phyloP scores from a whole-genome alignment of 2,113 vertebrate genomes.

The Progne subis region DNA sequence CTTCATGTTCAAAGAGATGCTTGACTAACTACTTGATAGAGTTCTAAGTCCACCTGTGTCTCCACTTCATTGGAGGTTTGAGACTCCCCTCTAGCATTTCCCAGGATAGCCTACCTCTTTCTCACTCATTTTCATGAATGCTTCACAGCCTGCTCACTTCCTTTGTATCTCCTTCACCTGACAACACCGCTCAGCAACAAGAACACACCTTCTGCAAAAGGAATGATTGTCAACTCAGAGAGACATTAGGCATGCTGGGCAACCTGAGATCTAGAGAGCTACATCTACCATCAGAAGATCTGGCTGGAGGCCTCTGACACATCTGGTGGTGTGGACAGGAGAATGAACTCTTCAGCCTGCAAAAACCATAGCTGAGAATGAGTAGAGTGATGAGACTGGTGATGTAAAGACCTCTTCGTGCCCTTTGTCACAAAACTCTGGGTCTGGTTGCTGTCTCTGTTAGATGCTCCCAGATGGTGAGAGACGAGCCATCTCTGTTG shows the following conservation, averaged over 20 bases:
- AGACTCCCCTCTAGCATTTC: neutral
- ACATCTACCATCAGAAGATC: neutral
- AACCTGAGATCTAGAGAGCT: neutral
- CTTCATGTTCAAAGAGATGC: neutral
- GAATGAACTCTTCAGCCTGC: neutral
- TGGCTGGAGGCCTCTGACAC: neutral
- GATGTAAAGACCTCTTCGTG: neutral
- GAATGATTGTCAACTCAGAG: neutral
- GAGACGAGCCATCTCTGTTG: too few species aligned
- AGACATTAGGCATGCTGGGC: neutral
- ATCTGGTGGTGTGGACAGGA: too few species aligned
- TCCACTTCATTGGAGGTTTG: neutral
- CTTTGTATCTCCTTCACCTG: neutral
- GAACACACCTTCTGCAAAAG: neutral
- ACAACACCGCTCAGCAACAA: neutral
- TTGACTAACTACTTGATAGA: neutral
- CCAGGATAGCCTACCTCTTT: neutral
- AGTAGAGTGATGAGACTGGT: neutral
- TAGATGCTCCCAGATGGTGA: neutral
- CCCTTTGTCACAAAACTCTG: neutral
- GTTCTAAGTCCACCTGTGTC: neutral
- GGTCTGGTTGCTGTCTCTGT: fast-evolving
- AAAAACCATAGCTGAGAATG: neutral
- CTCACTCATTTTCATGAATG: neutral
- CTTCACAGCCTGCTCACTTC: too few species aligned